Evolutionary conservation across 2,888 invertebrate genomes (phyloP).

Genomic region (Stenurella melanura): DNA sequence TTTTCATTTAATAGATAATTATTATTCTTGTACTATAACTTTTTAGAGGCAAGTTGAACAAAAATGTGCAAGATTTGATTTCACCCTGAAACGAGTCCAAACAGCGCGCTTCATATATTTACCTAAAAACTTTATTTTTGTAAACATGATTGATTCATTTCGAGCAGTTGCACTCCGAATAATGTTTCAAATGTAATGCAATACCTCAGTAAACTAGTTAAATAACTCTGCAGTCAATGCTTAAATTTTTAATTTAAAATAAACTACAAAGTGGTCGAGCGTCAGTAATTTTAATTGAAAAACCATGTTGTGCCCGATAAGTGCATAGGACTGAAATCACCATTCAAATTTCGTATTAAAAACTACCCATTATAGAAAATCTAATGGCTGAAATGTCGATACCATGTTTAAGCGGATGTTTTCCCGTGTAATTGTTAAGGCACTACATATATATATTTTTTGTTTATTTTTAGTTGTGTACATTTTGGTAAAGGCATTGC

Average conservation of each 20-base stretch:
- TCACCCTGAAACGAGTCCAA: neutral
- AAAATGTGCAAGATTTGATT: no score
- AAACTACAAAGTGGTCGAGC: slow-evolving; percentile 52
- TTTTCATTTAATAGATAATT: no score
- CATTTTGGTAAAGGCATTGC: neutral
- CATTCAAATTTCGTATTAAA: slow-evolving; percentile 23
- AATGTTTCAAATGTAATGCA: slow-evolving; percentile 42
- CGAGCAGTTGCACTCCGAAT: slow-evolving; percentile 22
- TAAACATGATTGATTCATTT: slow-evolving; percentile 19
- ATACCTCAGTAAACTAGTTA: slow-evolving; percentile 48
- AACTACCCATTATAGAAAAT: slow-evolving; percentile 19
- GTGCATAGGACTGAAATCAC: slow-evolving; percentile 31
- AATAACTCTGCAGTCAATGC: slow-evolving; percentile 44
- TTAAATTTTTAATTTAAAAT: slow-evolving; percentile 51
- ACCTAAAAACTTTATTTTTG: neutral
- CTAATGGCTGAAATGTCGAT: slow-evolving; percentile 17
- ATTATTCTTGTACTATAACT: no score
- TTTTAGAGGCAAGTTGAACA: no score
- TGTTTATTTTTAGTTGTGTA: neutral
- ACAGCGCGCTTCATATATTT: neutral
- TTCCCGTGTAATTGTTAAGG: neutral
- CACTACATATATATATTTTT: neutral
- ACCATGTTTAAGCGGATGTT: slow-evolving; percentile 4
- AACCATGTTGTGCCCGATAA: slow-evolving; percentile 51
- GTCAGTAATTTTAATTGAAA: slow-evolving; percentile 57